Percentiles rank a stretch among this genome's conserved stretches.
Conservation (phyloP, 1,140 invertebrate species). For the Streblospio benedicti region DNA sequence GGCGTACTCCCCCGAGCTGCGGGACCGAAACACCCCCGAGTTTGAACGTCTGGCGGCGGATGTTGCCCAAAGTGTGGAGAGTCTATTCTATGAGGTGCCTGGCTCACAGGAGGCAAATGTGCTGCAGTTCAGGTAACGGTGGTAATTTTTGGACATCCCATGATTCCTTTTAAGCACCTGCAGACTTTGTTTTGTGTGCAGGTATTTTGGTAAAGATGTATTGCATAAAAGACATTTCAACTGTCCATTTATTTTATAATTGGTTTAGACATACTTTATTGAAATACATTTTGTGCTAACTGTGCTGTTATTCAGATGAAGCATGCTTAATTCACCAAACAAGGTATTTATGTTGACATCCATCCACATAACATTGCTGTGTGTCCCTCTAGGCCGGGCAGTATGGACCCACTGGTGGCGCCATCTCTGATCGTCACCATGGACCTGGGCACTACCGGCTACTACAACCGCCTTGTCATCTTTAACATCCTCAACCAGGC, state of each 20-base stretch:
- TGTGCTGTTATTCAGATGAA: too few relatives aligned
- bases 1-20: constrained; percentile 36
- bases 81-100: constrained; percentile 38
- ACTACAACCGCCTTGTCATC: constrained; percentile 37
- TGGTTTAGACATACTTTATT: constrained; percentile 20
- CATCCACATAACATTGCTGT: too few relatives aligned
- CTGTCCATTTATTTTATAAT: not conserved
- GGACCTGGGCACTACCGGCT: constrained; percentile 49
- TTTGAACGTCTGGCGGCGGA: constrained; percentile 41
- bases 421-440: constrained; percentile 30
- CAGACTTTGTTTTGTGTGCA: not conserved
- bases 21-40: constrained; percentile 35
- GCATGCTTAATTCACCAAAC: too few relatives aligned
- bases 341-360: too few relatives aligned
- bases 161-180: not conserved
- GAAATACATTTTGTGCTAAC: constrained; percentile 21
- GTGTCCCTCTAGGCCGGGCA: constrained; percentile 13
- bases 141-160: not conserved
- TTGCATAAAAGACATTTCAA: not conserved
- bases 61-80: constrained; percentile 39
- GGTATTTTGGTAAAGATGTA: not conserved
- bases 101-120: constrained; percentile 47
- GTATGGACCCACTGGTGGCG: not conserved
- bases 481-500: constrained; percentile 36
- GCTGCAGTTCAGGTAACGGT: constrained; percentile 32